These are phyloP conservation scores for Saccostrea cuccullata DNA, from an alignment of 1,140 invertebrate genomes.

Conservation along the genomic window DNA sequence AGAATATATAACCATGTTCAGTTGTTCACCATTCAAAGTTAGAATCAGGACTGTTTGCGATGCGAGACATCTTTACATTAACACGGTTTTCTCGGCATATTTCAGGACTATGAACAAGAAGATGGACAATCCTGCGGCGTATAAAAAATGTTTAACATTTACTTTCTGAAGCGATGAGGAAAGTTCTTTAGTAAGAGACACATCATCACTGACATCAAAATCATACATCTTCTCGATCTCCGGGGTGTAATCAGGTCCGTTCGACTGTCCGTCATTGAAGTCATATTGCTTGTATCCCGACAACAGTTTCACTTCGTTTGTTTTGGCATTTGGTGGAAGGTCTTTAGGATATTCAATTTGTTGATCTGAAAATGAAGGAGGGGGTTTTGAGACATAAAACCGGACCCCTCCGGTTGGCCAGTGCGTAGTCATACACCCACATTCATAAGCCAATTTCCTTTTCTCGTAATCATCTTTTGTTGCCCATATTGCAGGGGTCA, in stretches of 20 bases:
- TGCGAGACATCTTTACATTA: not conserved
- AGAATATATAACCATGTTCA: no score
- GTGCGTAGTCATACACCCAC: conserved; percentile 42
- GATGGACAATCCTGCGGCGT: not conserved
- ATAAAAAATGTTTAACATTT: not conserved
- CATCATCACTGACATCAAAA: not conserved
- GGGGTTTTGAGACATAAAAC: not conserved
- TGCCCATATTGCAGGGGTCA: conserved; percentile 61
- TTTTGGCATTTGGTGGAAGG: conserved; percentile 40
- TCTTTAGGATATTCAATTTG: not conserved
- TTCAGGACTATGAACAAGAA: not conserved
- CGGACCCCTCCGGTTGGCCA: conserved; percentile 58
- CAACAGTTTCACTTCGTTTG: conserved; percentile 44
- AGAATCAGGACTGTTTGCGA: no score
- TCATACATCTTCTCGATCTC: not conserved
- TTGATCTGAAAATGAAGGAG: not conserved
- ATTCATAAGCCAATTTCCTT: conserved; percentile 47
- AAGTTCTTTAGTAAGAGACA: not conserved
- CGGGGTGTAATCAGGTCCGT: conserved; percentile 20
- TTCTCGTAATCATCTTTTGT: conserved; percentile 46
- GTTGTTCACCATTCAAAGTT: no score
- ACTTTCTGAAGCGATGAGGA: not conserved
- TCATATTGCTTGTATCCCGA: conserved; percentile 46
- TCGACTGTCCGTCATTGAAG: conserved; percentile 45
- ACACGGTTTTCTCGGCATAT: not conserved